Base-by-base conservation (phyloP, 2,797 vertebrate genomes). In the Epinephelus malabaricus region DNA sequence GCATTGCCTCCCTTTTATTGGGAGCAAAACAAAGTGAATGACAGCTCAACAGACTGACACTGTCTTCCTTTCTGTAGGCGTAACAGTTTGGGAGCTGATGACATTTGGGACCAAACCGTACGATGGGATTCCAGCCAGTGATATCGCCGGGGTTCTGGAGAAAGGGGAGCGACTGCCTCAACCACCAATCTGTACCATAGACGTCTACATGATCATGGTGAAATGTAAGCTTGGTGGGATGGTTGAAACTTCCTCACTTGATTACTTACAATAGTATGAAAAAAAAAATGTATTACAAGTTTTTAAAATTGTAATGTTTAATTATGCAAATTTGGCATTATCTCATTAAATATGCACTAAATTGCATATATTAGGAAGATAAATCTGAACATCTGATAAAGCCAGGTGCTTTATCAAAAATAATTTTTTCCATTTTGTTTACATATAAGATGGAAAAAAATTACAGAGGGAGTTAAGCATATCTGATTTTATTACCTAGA, bases 181-280 rank as follows among this genome's bases (percentile, higher is more conserved):
- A 76, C 98, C 98, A 0, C 98, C 97, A 0, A 98, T 99, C 91
- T 99, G 98, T 79, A 99, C 98, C 86, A 99, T 99, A 1, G 98
- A 99, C 0, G 98, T 99, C 65, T 99, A 99, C 93, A 99, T 99
- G 98, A 99, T 99, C 90, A 99, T 99, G 98, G 98, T 99, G 89
- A 99, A 99, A 95, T 99, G 98, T 99, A 94, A 97, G 97, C 94
- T 34, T 21, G 18, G 46, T 19, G 49, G 19, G 8, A 23, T 21
- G 8, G 9, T 10, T 47, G 6, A 72, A 58, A 17, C 54, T 9
- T 54, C 30, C 19, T 30, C 27, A 30, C 5, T 30, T 30, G 27
- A 30, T 30, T 30, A 30, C 27, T 30, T 30, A 30, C 27, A 30
- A 1, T 30, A 30, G 27, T 30, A 30, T 30, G 5, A 30, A 30